Base-by-base conservation (phyloP, 2,113 vertebrate genomes). In the Malurus elegans region DNA sequence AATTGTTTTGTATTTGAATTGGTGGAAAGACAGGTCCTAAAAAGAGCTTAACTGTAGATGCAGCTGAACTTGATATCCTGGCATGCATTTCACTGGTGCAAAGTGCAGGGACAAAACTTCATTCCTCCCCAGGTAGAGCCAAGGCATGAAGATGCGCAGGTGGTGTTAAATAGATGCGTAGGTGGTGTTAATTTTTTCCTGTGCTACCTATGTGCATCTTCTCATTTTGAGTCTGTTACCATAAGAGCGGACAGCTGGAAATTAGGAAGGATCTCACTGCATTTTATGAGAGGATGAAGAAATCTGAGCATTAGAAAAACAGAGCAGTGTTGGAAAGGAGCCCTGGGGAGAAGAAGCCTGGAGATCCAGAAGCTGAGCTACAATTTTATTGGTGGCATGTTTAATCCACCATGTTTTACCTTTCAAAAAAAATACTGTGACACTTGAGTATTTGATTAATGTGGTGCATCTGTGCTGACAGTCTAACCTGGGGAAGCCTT, bases 331-430 rank as follows among this genome's bases (percentile, higher is more conserved):
- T 88, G 36, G 25, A 56, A 78, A 24, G 48, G 4, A 32, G 65
- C 25, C 6, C 12, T 34, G 50, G 9, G 21, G 12, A 79, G 38
- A 54, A 61, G 14, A 80, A 76, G 58, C 19, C 14, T 34, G 34
- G 74, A 85, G 34, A 58, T 66, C 28, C 18, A 56, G 31, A 79
- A 65, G 17, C 42, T 90, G 36, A 83, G 15, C 38, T 79, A 11
- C 4, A 21, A 0, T 23, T 73, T 4, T 57, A 13, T 25, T 76
- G 42, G 32, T 47, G 81, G 69, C 4, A 9, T 65, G 18, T 0
- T 8, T 58, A 29, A 42, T 40, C 42, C 29, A 40, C 8, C 4
- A 2, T 38, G 34, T 64, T 90, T 85, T 47, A 51, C 32, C 10
- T 58, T n/a, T 53, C 92, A 66, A 51, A 58, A 34, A 31, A 69